phyloP scores from a whole-genome alignment of 2,113 vertebrate species.

The Paradoxurus hermaphroditus region DNA sequence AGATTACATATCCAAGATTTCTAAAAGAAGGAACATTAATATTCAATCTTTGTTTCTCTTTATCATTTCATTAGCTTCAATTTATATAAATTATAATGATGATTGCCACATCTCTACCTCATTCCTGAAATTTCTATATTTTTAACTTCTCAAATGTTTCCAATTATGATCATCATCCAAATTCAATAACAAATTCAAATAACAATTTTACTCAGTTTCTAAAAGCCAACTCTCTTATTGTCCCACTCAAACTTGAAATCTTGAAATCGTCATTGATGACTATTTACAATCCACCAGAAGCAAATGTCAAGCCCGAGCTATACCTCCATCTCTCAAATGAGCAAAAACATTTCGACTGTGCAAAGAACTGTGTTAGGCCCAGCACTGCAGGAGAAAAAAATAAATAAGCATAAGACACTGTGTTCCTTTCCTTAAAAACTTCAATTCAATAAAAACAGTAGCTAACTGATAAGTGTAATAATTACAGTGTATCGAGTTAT shows the following conservation, averaged over 20 bases:
- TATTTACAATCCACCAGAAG: neutral
- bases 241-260: slow-evolving; percentile 30
- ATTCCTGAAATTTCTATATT: neutral
- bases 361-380: slow-evolving; percentile 2
- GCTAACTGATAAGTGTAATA: neutral
- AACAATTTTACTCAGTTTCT: neutral
- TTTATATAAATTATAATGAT: neutral
- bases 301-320: neutral
- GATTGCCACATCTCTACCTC: neutral
- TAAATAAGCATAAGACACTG: neutral
- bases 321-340: neutral
- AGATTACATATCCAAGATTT: neutral
- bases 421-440: slow-evolving; percentile 30
- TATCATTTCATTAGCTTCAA: slow-evolving; percentile 12
- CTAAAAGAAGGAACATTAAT: neutral
- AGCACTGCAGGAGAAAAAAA: neutral
- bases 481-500: neutral
- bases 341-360: slow-evolving; percentile 3
- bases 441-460: slow-evolving; percentile 10
- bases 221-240: slow-evolving; percentile 19
- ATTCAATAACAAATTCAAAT: slow-evolving; percentile 5
- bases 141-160: slow-evolving; percentile 11
- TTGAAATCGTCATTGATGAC: neutral
- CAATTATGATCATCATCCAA: slow-evolving; percentile 4
- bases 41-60: slow-evolving; percentile 6